Evolutionary conservation across 2,113 vertebrate species (phyloP).

Genomic region (Cynoglossus semilaevis): DNA sequence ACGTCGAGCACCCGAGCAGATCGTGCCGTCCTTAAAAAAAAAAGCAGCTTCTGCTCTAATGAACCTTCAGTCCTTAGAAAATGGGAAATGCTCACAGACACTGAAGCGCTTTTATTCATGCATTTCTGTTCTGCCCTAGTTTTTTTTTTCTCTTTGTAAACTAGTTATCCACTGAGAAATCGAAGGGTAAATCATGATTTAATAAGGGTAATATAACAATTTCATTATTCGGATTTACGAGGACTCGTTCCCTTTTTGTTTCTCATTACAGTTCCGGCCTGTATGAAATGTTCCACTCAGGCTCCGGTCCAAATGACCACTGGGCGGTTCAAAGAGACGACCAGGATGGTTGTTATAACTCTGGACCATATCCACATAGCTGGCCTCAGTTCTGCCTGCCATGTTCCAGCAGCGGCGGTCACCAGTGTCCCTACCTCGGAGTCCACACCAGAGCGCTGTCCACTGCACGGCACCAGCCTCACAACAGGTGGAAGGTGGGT

Average conservation of each 20-base stretch:
- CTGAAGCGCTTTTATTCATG: background rate
- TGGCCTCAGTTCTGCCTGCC: slow-evolving; percentile 43
- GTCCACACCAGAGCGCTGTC: slow-evolving; percentile 48
- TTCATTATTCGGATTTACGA: slow-evolving; percentile 9
- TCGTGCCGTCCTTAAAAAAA: background rate
- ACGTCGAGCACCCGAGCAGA: background rate
- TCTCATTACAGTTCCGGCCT: slow-evolving; percentile 5
- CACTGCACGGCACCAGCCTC: slow-evolving; percentile 59
- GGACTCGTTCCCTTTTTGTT: slow-evolving; percentile 10
- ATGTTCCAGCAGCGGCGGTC: slow-evolving; percentile 15
- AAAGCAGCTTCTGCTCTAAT: background rate
- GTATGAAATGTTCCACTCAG: slow-evolving; percentile 71
- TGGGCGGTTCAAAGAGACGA: slow-evolving; percentile 29
- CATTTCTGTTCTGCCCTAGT: background rate
- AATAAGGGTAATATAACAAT: slow-evolving; percentile 42
- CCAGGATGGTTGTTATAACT: slow-evolving; percentile 30
- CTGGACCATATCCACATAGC: slow-evolving; percentile 28
- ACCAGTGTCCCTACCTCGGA: slow-evolving; percentile 25
- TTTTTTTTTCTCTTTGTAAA: slow-evolving; percentile 11
- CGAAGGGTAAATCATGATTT: slow-evolving; percentile 27
- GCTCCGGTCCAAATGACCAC: slow-evolving; percentile 41
- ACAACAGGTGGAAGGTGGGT: slow-evolving; percentile 74
- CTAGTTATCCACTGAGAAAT: slow-evolving; percentile 8
- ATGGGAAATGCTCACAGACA: too few species aligned
- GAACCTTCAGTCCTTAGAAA: background rate